Base-by-base conservation (phyloP, 1,140 invertebrate species). In the Chironomus striatipennis region DNA sequence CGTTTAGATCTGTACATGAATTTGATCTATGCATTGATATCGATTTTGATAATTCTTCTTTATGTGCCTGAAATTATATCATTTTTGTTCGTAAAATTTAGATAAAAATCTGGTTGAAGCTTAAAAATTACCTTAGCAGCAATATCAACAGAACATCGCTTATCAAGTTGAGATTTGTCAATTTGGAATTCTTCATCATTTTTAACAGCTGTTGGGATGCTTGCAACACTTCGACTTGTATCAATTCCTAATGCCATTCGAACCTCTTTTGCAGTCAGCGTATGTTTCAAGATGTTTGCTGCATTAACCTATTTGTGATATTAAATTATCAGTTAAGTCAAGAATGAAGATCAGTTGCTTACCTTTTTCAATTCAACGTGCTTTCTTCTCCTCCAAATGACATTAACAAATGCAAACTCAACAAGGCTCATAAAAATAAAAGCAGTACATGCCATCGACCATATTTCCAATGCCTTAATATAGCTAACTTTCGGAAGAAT, bases 401-500 rank as follows among this genome's bases (percentile, higher is more conserved):
- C 93, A 79, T 95, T 95, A 5, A 95, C 93, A 77, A 94, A 92
- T n/a, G 93, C 93, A 80, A 95, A 95, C 78, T 95, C 93, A 1
- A 95, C 89, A 80, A 96, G 87, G 4, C 92, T 92, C 15, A 91
- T 89, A 79, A 95, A 95, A 67, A 95, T 91, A 78, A 95, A 94
- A 75, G 89, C 88, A 0, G 89, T 92, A 79, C 93, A 94, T 0
- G 90, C 91, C n/a, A 94, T 83, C 79, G 93, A 94, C 92, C 94
- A 94, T 72, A 94, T 90, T 82, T 95, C 93, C 75, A 93, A 92
- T 0, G 93, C 92, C 83, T 94, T 94, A n/a, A 95, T 92, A 77
- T 95, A 95, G 15, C 93, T 94, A 0, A 94, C 92, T 80, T 94
- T 94, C 0, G 93, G 93, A 67, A 95, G 81, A 7, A 90, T 92